These are phyloP conservation scores for Channa striata DNA, from an alignment of 2,797 vertebrate genomes.

Conservation along the genomic window DNA sequence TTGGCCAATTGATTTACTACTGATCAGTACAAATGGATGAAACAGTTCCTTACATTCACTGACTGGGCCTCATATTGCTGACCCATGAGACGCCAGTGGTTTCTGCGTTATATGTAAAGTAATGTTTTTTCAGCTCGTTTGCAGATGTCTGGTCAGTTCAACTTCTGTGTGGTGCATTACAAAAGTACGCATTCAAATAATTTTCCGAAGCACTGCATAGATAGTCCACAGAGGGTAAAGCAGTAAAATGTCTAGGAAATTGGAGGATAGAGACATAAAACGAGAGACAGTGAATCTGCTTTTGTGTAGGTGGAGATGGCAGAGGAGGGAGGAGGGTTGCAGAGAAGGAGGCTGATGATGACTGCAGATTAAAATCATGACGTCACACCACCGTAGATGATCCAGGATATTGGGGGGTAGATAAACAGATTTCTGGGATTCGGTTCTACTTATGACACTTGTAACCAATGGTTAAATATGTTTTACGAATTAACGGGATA, in stretches of 20 bases:
- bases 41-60: background rate
- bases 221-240: slow-evolving; percentile 32
- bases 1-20: background rate
- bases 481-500: too few relatives aligned
- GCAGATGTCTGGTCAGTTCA: slow-evolving; percentile 5
- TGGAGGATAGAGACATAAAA: slow-evolving; percentile 57
- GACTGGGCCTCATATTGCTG: background rate
- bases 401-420: slow-evolving; percentile 25
- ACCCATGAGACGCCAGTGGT: background rate
- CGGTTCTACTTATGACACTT: background rate
- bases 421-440: background rate
- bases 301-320: slow-evolving; percentile 57
- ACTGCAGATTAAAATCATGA: slow-evolving; percentile 71
- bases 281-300: slow-evolving; percentile 45
- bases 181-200: slow-evolving; percentile 43
- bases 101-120: background rate
- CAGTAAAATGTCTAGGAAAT: slow-evolving; percentile 58
- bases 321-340: slow-evolving; percentile 61
- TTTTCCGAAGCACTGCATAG: slow-evolving; percentile 37
- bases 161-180: slow-evolving; percentile 3
- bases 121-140: background rate
- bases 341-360: slow-evolving; percentile 61
- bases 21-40: background rate
- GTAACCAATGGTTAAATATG: too few relatives aligned
- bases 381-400: slow-evolving; percentile 37